Percentiles rank a stretch among this genome's conserved stretches.
These are phyloP conservation scores for Callyntrura guangdongensis DNA, from an alignment of 2,888 invertebrate species.

Conservation along the genomic window DNA sequence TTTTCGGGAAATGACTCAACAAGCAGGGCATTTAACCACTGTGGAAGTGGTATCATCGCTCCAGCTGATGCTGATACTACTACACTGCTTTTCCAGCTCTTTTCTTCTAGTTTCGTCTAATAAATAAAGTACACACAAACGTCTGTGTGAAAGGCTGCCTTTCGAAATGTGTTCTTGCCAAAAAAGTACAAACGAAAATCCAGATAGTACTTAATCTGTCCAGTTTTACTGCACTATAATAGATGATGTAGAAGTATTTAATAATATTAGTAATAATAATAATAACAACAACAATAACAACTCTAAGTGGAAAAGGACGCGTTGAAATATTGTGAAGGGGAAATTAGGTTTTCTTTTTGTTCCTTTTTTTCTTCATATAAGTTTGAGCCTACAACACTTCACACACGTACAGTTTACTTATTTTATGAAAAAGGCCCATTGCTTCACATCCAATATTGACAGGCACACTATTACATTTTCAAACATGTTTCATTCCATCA, in stretches of 20 bases:
- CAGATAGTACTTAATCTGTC: conserved; percentile 10
- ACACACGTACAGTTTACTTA: not conserved
- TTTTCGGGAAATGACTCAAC: conserved; percentile 50
- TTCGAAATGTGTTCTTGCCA: conserved; percentile 14
- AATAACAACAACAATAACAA: not conserved
- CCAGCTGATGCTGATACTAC: not conserved
- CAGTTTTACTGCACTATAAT: not conserved
- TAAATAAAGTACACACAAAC: conserved; percentile 14
- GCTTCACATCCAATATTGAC: conserved; percentile 76
- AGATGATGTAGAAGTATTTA: no score
- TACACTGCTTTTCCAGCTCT: not conserved
- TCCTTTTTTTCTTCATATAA: not conserved
- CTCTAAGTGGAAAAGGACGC: not conserved
- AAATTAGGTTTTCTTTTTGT: conserved; percentile 44
- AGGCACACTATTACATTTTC: conserved; percentile 77
- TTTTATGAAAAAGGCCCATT: conserved; percentile 46
- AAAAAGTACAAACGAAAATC: conserved; percentile 22
- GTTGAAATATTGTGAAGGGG: conserved; percentile 22
- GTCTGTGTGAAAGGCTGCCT: not conserved
- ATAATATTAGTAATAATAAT: not conserved
- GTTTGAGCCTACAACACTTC: not conserved
- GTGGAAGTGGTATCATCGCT: not conserved
- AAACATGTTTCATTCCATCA: conserved; percentile 71
- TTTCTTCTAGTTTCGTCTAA: not conserved
- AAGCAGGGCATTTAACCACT: conserved; percentile 25